These are phyloP conservation scores for Campoplex capitator DNA, from an alignment of 2,888 invertebrate genomes.

Conservation along the genomic window DNA sequence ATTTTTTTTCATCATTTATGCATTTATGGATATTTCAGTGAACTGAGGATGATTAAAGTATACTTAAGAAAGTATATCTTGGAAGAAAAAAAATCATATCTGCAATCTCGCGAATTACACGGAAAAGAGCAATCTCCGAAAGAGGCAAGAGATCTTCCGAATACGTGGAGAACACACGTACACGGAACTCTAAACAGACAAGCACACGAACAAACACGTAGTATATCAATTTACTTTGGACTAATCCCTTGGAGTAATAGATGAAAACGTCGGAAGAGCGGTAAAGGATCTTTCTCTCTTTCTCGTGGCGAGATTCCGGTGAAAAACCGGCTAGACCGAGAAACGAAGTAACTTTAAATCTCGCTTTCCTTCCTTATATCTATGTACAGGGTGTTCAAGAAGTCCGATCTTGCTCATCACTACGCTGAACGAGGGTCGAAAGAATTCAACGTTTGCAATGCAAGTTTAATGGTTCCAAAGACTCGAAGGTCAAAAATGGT, in stretches of 20 bases:
- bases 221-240: conserved; percentile 34
- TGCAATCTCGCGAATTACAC: conserved; percentile 6
- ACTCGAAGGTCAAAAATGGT: too few species aligned
- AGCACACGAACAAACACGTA: background rate
- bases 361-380: conserved; percentile 3
- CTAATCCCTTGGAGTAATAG: conserved; percentile 62
- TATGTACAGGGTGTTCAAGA: background rate
- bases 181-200: background rate
- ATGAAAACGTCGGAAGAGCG: conserved; percentile 42
- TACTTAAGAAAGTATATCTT: background rate
- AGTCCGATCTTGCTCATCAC: background rate
- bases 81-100: background rate
- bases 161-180: conserved; percentile 20
- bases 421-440: too few species aligned
- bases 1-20: background rate
- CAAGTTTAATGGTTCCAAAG: too few species aligned
- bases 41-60: background rate
- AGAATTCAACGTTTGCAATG: too few species aligned
- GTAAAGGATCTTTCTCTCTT: conserved; percentile 33
- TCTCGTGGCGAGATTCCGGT: conserved; percentile 45
- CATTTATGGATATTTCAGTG: background rate
- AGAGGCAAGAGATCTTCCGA: conserved; percentile 16
- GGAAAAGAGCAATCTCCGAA: conserved; percentile 17
- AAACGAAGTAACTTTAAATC: conserved; percentile 60
- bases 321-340: conserved; percentile 38